A percentile compares a stretch with the other conserved stretches of the same genome.
Evolutionary conservation across 2,797 vertebrate genomes (phyloP).

Genomic region (Enteromius anoplus): DNA sequence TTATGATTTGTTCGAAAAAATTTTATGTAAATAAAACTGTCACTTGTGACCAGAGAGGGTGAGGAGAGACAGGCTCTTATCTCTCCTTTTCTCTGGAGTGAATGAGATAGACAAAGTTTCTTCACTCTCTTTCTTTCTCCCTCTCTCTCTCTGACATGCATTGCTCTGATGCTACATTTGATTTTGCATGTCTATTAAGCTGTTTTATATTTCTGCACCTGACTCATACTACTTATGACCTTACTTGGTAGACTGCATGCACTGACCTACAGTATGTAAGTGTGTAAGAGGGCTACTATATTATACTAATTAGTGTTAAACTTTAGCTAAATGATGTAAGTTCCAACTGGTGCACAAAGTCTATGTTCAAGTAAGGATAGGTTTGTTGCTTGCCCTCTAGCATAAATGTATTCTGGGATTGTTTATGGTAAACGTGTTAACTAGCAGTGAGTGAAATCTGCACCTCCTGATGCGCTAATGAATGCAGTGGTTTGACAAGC

Average conservation of each 20-base stretch:
- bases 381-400: slow-evolving; percentile 55
- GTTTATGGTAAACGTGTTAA: slow-evolving; percentile 79
- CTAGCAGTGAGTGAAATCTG: slow-evolving; percentile 78
- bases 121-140: slow-evolving; percentile 13
- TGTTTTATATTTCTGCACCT: not conserved
- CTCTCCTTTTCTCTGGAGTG: slow-evolving; percentile 36
- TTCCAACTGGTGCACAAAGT: no score
- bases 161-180: not conserved
- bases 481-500: slow-evolving; percentile 89
- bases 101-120: slow-evolving; percentile 33
- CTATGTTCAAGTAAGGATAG: slow-evolving; percentile 57
- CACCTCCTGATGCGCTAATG: slow-evolving; percentile 83
- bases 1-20: slow-evolving; percentile 33
- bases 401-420: slow-evolving; percentile 63
- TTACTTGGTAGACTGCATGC: not conserved
- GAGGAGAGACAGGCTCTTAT: slow-evolving; percentile 24
- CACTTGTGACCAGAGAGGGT: slow-evolving; percentile 52
- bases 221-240: not conserved
- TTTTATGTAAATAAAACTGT: slow-evolving; percentile 52
- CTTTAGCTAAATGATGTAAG: not conserved
- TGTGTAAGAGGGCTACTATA: not conserved
- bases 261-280: slow-evolving; percentile 1
- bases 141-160: slow-evolving; percentile 19
- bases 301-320: not conserved
- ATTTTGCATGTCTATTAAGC: not conserved